These are phyloP conservation scores for Diabrotica balteata DNA, from an alignment of 2,888 invertebrate genomes.

Conservation along the genomic window DNA sequence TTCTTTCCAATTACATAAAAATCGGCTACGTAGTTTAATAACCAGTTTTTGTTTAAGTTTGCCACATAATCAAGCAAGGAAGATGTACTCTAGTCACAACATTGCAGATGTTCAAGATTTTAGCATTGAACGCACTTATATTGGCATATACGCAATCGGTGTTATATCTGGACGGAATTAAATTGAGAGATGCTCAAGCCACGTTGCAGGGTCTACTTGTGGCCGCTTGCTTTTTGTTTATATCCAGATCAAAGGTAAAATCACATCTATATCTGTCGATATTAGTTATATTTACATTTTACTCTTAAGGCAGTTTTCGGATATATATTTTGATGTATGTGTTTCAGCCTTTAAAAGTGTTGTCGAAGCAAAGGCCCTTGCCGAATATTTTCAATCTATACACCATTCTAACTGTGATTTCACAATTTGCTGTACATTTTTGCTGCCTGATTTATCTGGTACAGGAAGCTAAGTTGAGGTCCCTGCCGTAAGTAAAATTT, in stretches of 20 bases:
- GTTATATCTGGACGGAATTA: constrained; percentile 96
- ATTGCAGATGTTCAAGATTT: constrained; percentile 99
- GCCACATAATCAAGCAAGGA: constrained; percentile 99
- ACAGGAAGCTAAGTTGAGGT: constrained; percentile 75
- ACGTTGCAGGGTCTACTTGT: constrained; percentile 95
- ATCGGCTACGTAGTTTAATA: neutral
- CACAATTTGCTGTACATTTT: constrained; percentile 96
- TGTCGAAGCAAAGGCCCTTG: constrained; percentile 93
- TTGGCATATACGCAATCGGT: constrained; percentile 99
- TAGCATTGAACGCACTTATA: constrained; percentile 96
- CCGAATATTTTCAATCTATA: constrained; percentile 99
- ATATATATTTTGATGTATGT: too few species aligned
- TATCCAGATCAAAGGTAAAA: constrained; percentile 94
- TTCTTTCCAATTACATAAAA: neutral
- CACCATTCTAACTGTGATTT: constrained; percentile 91
- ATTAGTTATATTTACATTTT: too few species aligned
- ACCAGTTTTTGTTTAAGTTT: constrained; percentile 73
- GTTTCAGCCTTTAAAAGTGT: constrained; percentile 83
- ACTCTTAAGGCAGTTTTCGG: too few species aligned
- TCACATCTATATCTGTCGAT: too few species aligned
- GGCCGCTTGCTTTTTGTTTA: constrained; percentile 97
- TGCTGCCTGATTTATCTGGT: constrained; percentile 88
- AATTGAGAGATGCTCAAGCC: constrained; percentile 97
- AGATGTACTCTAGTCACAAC: constrained; percentile 99
- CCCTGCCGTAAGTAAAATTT: constrained; percentile 69